Percentiles rank a stretch among this genome's conserved stretches.
Conservation (phyloP, 2,113 vertebrate genomes). For the Gavialis gangeticus region DNA sequence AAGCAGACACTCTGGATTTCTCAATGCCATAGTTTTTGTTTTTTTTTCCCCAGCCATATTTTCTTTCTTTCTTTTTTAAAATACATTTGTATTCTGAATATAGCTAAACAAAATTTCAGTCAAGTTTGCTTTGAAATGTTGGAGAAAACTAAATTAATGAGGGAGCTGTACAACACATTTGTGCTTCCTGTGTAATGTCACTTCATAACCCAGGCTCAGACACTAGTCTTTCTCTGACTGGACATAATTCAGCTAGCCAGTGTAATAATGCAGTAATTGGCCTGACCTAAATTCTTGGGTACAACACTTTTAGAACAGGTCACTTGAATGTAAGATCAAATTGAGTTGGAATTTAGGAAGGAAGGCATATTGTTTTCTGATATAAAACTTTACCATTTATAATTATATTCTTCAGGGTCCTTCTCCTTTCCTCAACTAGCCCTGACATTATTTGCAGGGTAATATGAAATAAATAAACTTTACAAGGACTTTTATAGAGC, state of each 20-base stretch:
- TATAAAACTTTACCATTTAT: too few species aligned
- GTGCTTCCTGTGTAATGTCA: not conserved
- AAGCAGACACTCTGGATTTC: not conserved
- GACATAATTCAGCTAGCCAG: not conserved
- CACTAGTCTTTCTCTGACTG: not conserved
- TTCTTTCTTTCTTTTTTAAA: not conserved
- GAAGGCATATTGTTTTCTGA: too few species aligned
- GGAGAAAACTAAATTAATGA: not conserved
- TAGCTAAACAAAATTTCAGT: not conserved
- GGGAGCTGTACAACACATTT: not conserved
- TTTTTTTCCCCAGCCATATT: not conserved
- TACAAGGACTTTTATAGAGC: too few species aligned
- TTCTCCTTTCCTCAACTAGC: too few species aligned
- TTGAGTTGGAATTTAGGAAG: too few species aligned
- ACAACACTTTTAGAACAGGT: too few species aligned
- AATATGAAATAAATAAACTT: too few species aligned
- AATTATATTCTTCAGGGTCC: too few species aligned
- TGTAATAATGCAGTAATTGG: not conserved
- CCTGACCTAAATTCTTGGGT: not conserved
- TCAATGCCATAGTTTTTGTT: not conserved
- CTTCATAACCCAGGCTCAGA: not conserved
- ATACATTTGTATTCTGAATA: not conserved
- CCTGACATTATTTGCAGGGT: too few species aligned
- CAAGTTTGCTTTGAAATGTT: not conserved
- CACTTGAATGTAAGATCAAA: too few species aligned